Evolutionary conservation across 2,797 vertebrate species (phyloP).

Genomic region (Tadarida brasiliensis): DNA sequence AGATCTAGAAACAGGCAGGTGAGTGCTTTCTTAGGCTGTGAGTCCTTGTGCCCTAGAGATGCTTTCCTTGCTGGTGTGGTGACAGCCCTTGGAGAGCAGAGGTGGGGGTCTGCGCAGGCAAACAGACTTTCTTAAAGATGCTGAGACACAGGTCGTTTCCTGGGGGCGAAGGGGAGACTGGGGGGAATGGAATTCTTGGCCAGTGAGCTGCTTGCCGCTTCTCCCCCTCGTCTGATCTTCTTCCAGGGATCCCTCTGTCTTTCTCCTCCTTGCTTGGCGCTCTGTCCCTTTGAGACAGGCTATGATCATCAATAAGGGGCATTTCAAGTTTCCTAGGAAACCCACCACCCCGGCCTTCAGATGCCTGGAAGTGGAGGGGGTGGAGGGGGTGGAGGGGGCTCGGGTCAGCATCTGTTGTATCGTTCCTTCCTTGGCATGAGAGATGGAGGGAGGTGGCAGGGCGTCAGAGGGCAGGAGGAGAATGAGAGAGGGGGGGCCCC

Average conservation of each 20-base stretch:
- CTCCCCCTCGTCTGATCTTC: neutral
- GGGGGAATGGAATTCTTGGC: neutral
- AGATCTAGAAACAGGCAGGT: neutral
- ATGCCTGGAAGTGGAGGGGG: neutral
- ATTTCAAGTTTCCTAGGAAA: slow-evolving; percentile 49
- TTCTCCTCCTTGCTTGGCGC: neutral
- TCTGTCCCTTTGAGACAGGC: neutral
- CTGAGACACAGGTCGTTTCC: neutral
- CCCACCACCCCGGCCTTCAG: neutral
- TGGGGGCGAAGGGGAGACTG: neutral
- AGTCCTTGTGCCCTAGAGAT: neutral
- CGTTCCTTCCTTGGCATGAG: neutral
- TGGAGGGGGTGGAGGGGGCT: neutral
- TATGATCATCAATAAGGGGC: neutral
- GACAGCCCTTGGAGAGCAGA: neutral
- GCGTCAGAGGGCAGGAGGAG: neutral
- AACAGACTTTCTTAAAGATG: neutral
- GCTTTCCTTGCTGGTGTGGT: no score
- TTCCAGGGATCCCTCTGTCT: neutral
- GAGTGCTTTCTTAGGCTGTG: neutral
- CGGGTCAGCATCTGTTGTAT: slow-evolving; percentile 32
- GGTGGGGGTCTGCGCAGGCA: neutral
- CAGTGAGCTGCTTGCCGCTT: neutral
- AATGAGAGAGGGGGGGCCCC: accelerated
- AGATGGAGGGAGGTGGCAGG: neutral